Evolutionary conservation across 2,113 vertebrate genomes (phyloP).

Genomic region (Empidonax alnorum): DNA sequence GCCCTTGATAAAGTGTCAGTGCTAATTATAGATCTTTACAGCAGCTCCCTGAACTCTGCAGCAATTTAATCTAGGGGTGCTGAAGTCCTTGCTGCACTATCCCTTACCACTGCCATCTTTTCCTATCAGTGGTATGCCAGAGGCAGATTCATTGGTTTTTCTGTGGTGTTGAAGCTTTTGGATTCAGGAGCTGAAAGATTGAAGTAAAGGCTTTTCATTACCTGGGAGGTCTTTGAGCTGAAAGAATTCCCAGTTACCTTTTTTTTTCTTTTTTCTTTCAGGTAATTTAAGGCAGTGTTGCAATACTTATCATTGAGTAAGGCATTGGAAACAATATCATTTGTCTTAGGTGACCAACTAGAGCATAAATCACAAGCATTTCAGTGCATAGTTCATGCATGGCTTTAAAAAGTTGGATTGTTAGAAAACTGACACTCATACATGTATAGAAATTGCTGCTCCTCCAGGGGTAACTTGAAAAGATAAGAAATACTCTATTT

Average conservation of each 20-base stretch:
- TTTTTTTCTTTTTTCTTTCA: background rate
- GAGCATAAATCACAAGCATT: background rate
- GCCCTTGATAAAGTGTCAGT: background rate
- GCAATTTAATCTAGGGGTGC: slow-evolving; percentile 12
- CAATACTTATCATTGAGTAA: background rate
- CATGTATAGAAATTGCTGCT: background rate
- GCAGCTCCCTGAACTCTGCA: slow-evolving; percentile 16
- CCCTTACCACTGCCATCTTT: background rate
- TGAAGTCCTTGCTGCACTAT: background rate
- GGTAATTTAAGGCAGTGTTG: background rate
- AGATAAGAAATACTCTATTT: background rate
- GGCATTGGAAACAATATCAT: background rate
- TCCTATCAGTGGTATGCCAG: background rate
- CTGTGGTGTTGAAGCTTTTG: background rate
- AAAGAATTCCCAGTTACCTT: background rate
- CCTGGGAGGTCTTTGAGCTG: background rate
- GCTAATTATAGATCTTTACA: slow-evolving; percentile 43
- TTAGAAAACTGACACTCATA: background rate
- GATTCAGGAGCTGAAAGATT: background rate
- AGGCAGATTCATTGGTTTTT: background rate
- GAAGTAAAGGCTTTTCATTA: background rate
- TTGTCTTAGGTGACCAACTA: background rate
- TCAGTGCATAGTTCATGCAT: background rate
- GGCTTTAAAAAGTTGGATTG: background rate
- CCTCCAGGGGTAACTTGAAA: background rate